phyloP scores from a whole-genome alignment of 2,113 vertebrate genomes.

The Tor tambroides region DNA sequence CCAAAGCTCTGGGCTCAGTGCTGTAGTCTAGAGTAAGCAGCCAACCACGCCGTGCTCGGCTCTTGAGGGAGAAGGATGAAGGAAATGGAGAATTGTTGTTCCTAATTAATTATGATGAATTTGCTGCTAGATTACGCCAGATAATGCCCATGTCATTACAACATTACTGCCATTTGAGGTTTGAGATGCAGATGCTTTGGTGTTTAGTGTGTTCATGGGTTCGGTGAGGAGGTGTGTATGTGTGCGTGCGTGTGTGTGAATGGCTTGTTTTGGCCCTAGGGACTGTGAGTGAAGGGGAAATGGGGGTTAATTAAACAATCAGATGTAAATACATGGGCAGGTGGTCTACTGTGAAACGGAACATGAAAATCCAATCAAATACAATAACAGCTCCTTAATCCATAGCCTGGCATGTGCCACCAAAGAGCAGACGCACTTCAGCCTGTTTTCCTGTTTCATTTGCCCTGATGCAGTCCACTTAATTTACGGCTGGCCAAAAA shows the following conservation, averaged over 20 bases:
- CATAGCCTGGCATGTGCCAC: conserved; percentile 35
- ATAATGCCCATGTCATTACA: conserved; percentile 76
- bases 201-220: conserved; percentile 49
- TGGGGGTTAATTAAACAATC: conserved; percentile 70
- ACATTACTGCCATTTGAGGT: conserved; percentile 67
- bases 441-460: background rate
- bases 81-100: conserved; percentile 65
- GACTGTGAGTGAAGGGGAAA: conserved; percentile 63
- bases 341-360: conserved; percentile 60
- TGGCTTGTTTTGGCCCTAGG: conserved; percentile 59
- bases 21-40: conserved; percentile 13
- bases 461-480: background rate
- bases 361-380: conserved; percentile 59
- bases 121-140: conserved; percentile 73
- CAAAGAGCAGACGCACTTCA: conserved; percentile 34
- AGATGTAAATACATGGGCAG: conserved; percentile 66
- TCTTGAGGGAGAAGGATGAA: conserved; percentile 60
- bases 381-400: conserved; percentile 44
- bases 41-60: conserved; percentile 43
- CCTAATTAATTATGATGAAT: conserved; percentile 73
- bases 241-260: conserved; percentile 32
- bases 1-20: conserved; percentile 31
- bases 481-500: conserved; percentile 21
- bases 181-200: conserved; percentile 54
- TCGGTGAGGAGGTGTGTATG: conserved; percentile 42